Base-by-base conservation (phyloP, 2,888 invertebrate species). In the Hymenopus coronatus region DNA sequence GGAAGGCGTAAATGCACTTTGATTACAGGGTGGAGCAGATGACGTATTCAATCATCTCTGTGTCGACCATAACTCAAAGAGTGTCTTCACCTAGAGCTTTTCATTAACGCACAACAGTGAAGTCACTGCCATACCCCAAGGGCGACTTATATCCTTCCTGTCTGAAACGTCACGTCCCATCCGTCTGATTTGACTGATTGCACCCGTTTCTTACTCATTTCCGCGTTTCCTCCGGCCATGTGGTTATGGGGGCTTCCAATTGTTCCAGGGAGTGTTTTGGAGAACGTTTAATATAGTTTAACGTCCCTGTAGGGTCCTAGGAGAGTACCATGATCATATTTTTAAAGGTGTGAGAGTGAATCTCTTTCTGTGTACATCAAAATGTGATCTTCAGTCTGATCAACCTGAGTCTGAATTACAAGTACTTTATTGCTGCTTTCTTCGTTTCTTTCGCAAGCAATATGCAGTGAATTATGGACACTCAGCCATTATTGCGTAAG, bases 11-110 rank as follows among this genome's bases (percentile, higher is more conserved):
- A 85, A 85, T 85, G 85, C 46, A 46, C 15, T 40, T 27, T 85
- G 85, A 85, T 85, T 85, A 46, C 85, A 85, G 85, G 85, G 27
- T 85, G 85, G 40, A 85, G 85, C 12, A n/a, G 85, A 20, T 70
- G 54, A 70, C 54, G 54, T 70, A 70, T 70, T 70, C 54, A 70
- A 70, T 70, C 54, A 70, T 70, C 25, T 70, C 54, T 3, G 54
- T 70, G 54, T 70, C 54, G 54, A 70, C 54, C 15, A 70, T 70
- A 70, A 70, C 54, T 70, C 54, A 70, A n/a, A 20, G 54, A 70
- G 15, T 25, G 54, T 70, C 54, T 70, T 20, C 54, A 70, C 54
- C 54, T 70, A 20, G 54, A 70, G 54, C 20, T 70, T 70, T 70
- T 70, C 20, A 70, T 70, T 70, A 70, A 70, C 25, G 54, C 54